Evolutionary conservation across 2,888 invertebrate genomes (phyloP).

Genomic region (Strigamia transsilvanica): DNA sequence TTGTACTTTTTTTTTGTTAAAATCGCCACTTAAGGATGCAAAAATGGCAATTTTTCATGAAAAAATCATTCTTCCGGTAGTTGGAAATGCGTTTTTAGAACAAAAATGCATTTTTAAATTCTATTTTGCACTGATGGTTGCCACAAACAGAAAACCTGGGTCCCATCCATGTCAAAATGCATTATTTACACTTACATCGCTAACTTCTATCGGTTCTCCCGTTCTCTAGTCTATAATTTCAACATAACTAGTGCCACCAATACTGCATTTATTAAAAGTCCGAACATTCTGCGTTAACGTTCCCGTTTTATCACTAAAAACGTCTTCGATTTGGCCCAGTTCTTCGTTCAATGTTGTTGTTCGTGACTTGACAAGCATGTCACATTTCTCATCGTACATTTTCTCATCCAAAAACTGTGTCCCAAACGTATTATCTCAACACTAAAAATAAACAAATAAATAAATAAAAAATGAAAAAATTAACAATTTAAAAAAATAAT

Average conservation of each 20-base stretch:
- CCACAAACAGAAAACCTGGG: neutral
- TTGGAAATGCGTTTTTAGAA: no score
- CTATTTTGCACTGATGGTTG: no score
- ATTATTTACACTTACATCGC: conserved; percentile 71
- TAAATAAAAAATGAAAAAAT: conserved; percentile 52
- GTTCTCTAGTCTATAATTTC: conserved; percentile 87
- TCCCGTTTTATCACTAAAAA: conserved; percentile 99
- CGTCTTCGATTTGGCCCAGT: conserved; percentile 97
- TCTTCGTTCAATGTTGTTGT: conserved; percentile 99
- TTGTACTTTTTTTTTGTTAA: no score
- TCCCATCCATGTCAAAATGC: neutral
- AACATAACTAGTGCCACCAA: conserved; percentile 90
- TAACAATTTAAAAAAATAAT: conserved; percentile 24
- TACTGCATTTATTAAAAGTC: conserved; percentile 99
- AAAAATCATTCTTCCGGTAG: no score
- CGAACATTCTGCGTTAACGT: conserved; percentile 99
- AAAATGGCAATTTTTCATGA: no score
- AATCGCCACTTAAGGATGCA: no score
- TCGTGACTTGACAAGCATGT: conserved; percentile 91
- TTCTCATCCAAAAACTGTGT: conserved; percentile 95
- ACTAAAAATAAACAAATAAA: conserved; percentile 62
- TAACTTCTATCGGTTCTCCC: conserved; percentile 85
- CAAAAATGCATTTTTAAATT: neutral
- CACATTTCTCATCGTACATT: conserved; percentile 92
- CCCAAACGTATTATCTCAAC: conserved; percentile 93